Percentiles rank a stretch among this genome's conserved stretches.
Evolutionary conservation across 2,888 invertebrate species (phyloP).

Genomic region (Chrysina gloriosa): DNA sequence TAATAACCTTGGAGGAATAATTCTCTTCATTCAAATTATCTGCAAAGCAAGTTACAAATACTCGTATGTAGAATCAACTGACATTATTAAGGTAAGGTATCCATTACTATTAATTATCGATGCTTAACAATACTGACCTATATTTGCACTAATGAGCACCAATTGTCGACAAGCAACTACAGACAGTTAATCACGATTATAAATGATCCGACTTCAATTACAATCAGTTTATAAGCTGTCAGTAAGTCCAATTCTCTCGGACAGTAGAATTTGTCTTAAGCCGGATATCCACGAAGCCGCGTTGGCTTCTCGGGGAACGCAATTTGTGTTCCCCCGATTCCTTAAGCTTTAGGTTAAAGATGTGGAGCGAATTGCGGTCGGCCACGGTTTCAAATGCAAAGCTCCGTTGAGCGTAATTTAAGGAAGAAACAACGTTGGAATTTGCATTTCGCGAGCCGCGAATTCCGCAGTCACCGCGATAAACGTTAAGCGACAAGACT

Average conservation of each 20-base stretch:
- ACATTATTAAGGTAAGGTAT: too few relatives aligned
- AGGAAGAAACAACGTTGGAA: slow-evolving; percentile 6
- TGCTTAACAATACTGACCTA: neutral
- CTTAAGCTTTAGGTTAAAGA: slow-evolving; percentile 1
- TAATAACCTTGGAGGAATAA: too few relatives aligned
- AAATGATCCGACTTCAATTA: neutral
- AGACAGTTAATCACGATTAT: slow-evolving; percentile 24
- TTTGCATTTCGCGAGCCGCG: slow-evolving; percentile 8
- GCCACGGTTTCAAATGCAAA: neutral
- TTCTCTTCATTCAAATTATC: too few relatives aligned
- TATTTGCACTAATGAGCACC: neutral
- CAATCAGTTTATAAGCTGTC: slow-evolving; percentile 25
- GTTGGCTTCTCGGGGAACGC: neutral
- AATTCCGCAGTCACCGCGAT: neutral
- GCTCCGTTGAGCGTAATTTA: slow-evolving; percentile 10
- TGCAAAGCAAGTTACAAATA: too few relatives aligned
- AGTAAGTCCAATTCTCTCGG: slow-evolving; percentile 1
- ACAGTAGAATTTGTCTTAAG: slow-evolving; percentile 21
- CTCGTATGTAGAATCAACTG: too few relatives aligned
- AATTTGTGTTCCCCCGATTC: slow-evolving; percentile 12
- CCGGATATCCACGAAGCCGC: slow-evolving; percentile 15
- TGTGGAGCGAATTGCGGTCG: slow-evolving; percentile 11
- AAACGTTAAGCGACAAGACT: neutral
- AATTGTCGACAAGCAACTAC: slow-evolving; percentile 6
- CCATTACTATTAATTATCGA: neutral